Evolutionary conservation across 2,888 invertebrate species (phyloP).

Genomic region (Cephalotes varians): DNA sequence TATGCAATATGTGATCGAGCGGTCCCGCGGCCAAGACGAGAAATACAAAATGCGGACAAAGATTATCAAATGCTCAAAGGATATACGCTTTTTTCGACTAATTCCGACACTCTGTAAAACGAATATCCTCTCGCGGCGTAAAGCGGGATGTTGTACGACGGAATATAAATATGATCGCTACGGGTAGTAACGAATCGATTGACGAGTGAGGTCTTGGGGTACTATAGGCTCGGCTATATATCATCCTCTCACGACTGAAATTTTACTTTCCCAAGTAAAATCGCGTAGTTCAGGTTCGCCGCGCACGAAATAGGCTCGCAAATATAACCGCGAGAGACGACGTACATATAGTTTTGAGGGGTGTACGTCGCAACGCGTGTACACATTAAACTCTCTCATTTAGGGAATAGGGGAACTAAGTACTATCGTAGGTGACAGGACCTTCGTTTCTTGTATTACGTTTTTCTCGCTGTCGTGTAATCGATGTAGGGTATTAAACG

Average conservation of each 20-base stretch:
- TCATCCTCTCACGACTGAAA: constrained; percentile 51
- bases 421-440: constrained; percentile 8
- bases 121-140: constrained; percentile 38
- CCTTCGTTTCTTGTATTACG: constrained; percentile 30
- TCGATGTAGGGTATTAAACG: constrained; percentile 18
- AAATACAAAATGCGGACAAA: constrained; percentile 37
- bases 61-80: constrained; percentile 40
- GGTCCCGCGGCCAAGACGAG: constrained; percentile 20
- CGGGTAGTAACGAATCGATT: constrained; percentile 35
- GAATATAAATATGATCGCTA: constrained; percentile 20
- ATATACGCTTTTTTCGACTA: constrained; percentile 46
- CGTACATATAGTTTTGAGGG: constrained; percentile 3
- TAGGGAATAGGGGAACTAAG: constrained; percentile 15
- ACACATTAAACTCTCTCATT: constrained; percentile 33
- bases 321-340: constrained; percentile 12
- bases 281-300: constrained; percentile 30
- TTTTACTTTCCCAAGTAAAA: constrained; percentile 37
- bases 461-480: constrained; percentile 36
- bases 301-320: constrained; percentile 11
- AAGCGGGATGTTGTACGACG: background rate
- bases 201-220: constrained; percentile 28
- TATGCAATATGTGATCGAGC: constrained; percentile 23
- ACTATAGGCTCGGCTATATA: constrained; percentile 43
- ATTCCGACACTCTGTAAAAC: constrained; percentile 47
- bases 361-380: background rate